Base-by-base conservation (phyloP, 2,888 invertebrate species). In the Hermodice carunculata region DNA sequence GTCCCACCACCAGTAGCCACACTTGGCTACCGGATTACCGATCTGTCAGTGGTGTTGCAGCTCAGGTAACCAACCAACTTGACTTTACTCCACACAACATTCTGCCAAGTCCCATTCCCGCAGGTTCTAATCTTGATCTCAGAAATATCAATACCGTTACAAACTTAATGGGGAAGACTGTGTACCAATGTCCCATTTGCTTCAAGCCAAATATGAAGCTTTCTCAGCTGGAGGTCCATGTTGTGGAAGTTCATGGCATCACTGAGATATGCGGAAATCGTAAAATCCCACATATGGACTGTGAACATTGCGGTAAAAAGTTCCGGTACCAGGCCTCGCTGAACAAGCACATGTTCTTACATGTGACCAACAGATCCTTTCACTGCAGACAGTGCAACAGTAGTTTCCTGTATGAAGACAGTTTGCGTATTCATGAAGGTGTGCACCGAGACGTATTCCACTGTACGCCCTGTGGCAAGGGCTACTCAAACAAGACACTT, bases 261-360 rank as follows among this genome's bases (percentile, higher is more conserved):
- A 48, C 56, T 19, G 54, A 60, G 29, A 43, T 28, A 28, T 22
- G 19, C 6, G 44, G 54, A 11, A 60, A 58, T n/a, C 59, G 67
- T 14, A 53, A 63, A 32, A 65, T 69, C 17, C 49, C 58, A 29
- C 61, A 62, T 42, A 61, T 61, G 37, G 32, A 54, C 0, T 69
- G 69, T 44, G 29, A 61, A 14, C 56, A 59, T 37, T 69, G 69
- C 52, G 52, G 31, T 26, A 64, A 64, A 40, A 49, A 52, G 37
- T 69, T 62, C 48, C 61, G 69, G 14, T 69, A 62, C 60, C 65
- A 60, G 29, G 62, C 66, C 14, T 62, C 62, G 28, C 56, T 69
- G 5, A 66, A 65, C 51, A 69, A 69, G 43, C 69, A 69, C 40
- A 46, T 59, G 59, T 59, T 59, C 17, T 24, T 56, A 22, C 64